A percentile compares a stretch with the other conserved stretches of the same genome.
Evolutionary conservation across 2,113 vertebrate genomes (phyloP).

Genomic region (Ornithorhynchus anatinus): DNA sequence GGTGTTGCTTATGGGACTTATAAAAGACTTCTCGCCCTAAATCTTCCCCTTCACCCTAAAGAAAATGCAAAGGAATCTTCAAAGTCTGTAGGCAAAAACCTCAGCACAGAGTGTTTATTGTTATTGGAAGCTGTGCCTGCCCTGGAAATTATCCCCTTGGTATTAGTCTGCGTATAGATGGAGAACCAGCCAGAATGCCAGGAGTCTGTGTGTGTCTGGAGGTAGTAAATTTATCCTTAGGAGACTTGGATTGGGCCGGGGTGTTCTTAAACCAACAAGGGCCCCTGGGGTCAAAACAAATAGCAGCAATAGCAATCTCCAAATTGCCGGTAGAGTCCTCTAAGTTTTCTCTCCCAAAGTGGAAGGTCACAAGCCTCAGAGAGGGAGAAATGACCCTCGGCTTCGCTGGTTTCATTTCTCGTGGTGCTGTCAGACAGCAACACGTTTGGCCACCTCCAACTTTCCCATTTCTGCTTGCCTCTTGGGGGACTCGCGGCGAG

Average conservation of each 20-base stretch:
- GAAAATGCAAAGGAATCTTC: not conserved
- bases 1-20: no score
- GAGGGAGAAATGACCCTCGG: no score
- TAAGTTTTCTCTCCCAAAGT: not conserved
- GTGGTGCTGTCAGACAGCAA: not conserved
- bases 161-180: not conserved
- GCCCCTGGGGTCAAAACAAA: not conserved
- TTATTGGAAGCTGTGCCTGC: not conserved
- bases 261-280: not conserved
- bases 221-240: not conserved
- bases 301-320: not conserved
- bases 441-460: not conserved
- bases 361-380: no score
- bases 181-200: not conserved
- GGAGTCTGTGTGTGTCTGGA: rapidly evolving
- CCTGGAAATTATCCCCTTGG: not conserved
- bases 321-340: not conserved
- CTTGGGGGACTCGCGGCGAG: not conserved
- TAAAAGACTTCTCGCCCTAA: no score
- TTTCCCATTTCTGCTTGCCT: not conserved
- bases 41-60: no score
- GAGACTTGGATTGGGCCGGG: not conserved
- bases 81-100: not conserved
- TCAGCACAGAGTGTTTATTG: not conserved
- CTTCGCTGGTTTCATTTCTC: no score